Evolutionary conservation across 1,140 invertebrate genomes (phyloP), one percentile per base, ranked within the genome.

Genomic region (Drosophila ogumai): DNA sequence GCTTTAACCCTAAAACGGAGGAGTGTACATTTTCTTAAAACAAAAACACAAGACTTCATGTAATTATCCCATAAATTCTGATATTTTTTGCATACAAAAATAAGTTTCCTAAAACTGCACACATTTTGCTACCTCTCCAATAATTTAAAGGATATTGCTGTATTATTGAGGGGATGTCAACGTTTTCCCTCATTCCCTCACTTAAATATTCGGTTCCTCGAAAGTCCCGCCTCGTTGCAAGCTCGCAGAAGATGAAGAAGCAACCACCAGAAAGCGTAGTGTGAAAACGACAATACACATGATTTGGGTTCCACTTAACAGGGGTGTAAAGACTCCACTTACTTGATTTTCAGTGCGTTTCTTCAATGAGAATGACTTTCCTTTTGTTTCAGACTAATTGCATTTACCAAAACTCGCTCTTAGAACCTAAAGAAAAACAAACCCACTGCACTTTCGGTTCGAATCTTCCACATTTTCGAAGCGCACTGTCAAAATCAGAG

Each of bases 261-360:
- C 7, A 73, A 60, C 32, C 67, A 73, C 41, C 43, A 75, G 52
- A 56, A 43, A 64, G 64, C 36, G 38, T 60, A 61, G 75, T 80
- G 82, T 85, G 79, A 78, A 71, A 81, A 66, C 74, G 82, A 85
- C 82, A 85, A 85, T 85, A 85, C 50, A 47, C 52, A 36, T 54
- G 32, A 78, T 59, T 74, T 81, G 69, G 17, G 68, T 69, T 77
- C 46, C 38, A 59, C 43, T 38, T 40, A 25, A 49, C 41, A 38
- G 10, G 15, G 28, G 47, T 58, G 41, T 32, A 10, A 49, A 63
- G 41, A 19, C 25, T 49, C 31, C 40, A 36, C 10, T 66, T 36
- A n/a, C 44, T 31, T 22, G 22, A 43, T 38, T 41, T 50, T 63
- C 38, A 67, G 66, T 69, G 66, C 66, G 66, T 55, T 67, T 46